Percentiles rank a stretch among this genome's conserved stretches.
phyloP scores from a whole-genome alignment of 1,140 invertebrate genomes.

The Hyles vespertilio region DNA sequence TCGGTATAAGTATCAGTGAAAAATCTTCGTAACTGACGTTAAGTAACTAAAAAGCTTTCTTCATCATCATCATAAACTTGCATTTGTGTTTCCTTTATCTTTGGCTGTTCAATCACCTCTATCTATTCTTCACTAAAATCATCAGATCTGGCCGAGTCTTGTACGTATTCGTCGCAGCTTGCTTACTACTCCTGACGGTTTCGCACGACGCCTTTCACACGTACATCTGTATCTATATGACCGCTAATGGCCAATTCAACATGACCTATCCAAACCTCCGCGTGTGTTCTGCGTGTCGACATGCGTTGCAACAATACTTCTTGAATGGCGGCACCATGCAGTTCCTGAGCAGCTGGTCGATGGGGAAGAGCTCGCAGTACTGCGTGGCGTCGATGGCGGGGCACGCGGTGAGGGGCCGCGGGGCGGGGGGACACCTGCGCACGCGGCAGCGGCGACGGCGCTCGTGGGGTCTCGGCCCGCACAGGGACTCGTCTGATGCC shows the following conservation, averaged over 20 bases:
- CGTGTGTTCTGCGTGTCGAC: constrained; percentile 31
- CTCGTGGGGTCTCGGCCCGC: constrained; percentile 71
- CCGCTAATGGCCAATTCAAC: too few species aligned
- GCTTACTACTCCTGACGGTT: neutral
- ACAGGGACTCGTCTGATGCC: constrained; percentile 60
- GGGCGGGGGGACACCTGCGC: constrained; percentile 33
- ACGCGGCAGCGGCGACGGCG: constrained; percentile 52
- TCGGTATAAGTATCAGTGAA: too few species aligned
- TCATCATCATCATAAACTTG: too few species aligned
- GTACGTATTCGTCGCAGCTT: too few species aligned
- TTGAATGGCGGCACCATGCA: constrained; percentile 76
- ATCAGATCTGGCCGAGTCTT: too few species aligned
- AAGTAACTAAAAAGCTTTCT: too few species aligned
- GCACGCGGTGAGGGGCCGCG: constrained; percentile 26
- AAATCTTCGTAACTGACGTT: too few species aligned
- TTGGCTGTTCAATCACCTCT: too few species aligned
- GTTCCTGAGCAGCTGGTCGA: constrained; percentile 70
- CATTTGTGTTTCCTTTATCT: too few species aligned
- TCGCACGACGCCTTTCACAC: too few species aligned
- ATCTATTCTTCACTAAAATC: too few species aligned
- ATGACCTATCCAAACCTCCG: constrained; percentile 7
- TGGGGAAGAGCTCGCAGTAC: constrained; percentile 57
- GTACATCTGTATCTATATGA: too few species aligned
- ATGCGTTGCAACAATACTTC: constrained; percentile 76
- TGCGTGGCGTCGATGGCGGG: constrained; percentile 42